phyloP scores from a whole-genome alignment of 2,113 vertebrate genomes.

The Sturnus vulgaris region DNA sequence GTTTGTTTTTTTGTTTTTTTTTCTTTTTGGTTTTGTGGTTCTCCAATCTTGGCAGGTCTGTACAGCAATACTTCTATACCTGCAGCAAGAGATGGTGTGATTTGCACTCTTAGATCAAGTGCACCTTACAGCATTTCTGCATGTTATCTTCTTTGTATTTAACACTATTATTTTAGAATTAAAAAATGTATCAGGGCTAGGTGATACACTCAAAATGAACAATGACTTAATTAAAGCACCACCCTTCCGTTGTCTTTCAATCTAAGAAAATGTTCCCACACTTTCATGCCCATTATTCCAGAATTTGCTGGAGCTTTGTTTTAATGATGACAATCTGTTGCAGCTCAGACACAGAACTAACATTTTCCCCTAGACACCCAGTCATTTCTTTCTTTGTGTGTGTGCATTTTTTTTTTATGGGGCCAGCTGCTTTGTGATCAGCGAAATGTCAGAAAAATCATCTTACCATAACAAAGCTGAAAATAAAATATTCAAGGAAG shows the following conservation, averaged over 20 bases:
- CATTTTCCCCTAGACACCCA: conserved; percentile 57
- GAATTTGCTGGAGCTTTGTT: conserved; percentile 33
- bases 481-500: conserved; percentile 69
- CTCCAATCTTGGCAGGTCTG: neutral
- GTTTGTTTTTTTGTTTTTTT: neutral
- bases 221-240: conserved; percentile 12
- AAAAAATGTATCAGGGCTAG: neutral
- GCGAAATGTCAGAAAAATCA: conserved; percentile 69
- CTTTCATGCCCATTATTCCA: conserved; percentile 3
- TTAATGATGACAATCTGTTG: conserved; percentile 51
- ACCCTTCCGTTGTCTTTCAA: conserved; percentile 38
- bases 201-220: neutral
- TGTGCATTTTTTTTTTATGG: conserved; percentile 56
- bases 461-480: conserved; percentile 64
- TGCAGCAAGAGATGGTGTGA: neutral
- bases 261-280: neutral
- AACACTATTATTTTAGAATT: neutral
- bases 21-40: neutral
- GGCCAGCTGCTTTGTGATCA: conserved; percentile 71
- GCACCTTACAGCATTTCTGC: neutral
- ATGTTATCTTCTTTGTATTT: neutral
- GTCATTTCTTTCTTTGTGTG: conserved; percentile 55
- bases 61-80: neutral
- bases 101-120: neutral
- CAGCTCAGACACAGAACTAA: conserved; percentile 44